Percentiles rank a stretch among this genome's conserved stretches.
Evolutionary conservation across 2,888 invertebrate genomes (phyloP).

Genomic region (Linnaemya tessellans): DNA sequence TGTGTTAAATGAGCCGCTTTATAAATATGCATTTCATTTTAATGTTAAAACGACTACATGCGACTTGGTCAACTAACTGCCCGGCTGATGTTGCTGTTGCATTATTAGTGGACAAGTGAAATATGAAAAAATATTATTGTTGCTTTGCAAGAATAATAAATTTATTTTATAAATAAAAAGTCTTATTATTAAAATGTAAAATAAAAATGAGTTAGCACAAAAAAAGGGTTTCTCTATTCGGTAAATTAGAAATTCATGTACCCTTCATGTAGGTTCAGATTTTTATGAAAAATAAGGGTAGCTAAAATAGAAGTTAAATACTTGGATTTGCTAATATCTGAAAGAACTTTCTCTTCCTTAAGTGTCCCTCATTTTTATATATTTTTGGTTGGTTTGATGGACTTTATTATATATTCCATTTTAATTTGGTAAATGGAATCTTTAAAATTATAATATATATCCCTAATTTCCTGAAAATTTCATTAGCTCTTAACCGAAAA

Average conservation of each 20-base stretch:
- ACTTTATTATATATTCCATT: too few relatives aligned
- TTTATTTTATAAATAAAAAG: constrained; percentile 53
- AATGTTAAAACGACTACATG: constrained; percentile 15
- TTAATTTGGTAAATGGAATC: too few relatives aligned
- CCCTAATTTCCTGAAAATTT: too few relatives aligned
- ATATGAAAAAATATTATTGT: constrained; percentile 59
- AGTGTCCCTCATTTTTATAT: too few relatives aligned
- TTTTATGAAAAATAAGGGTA: too few relatives aligned
- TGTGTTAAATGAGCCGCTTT: constrained; percentile 66
- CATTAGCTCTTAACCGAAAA: too few relatives aligned
- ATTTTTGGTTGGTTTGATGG: too few relatives aligned
- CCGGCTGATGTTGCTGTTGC: constrained; percentile 33
- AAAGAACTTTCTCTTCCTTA: too few relatives aligned
- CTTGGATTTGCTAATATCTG: too few relatives aligned
- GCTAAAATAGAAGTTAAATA: too few relatives aligned
- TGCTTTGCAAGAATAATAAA: constrained; percentile 68
- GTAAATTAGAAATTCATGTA: not conserved
- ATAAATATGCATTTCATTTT: constrained; percentile 69
- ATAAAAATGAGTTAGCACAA: constrained; percentile 16
- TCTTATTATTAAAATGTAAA: constrained; percentile 29
- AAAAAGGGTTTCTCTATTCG: not conserved
- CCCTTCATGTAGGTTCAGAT: not conserved
- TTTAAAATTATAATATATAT: too few relatives aligned
- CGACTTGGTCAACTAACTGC: not conserved
- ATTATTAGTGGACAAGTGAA: constrained; percentile 43